Evolutionary conservation across 2,113 vertebrate genomes (phyloP), one percentile per base, ranked within the genome.

Genomic region (Penelope pileata): DNA sequence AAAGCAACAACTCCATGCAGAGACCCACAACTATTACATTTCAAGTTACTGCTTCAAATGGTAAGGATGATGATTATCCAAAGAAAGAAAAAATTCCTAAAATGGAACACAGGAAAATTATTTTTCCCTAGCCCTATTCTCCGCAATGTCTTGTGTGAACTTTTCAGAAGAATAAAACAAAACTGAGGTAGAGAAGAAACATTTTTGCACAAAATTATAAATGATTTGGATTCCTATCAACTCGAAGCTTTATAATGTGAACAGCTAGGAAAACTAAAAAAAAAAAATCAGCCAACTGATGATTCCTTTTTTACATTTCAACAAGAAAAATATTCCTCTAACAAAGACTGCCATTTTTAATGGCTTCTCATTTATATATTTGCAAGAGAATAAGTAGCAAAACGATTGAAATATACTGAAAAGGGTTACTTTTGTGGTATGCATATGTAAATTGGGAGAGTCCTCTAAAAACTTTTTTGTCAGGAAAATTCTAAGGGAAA

Each of bases 401-500:
- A 60, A 80, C 36, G 0, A 51, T 66, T 74, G 12, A 83, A 66
- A 91, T 50, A 10, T 6, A 75, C 48, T 32, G 7, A 53, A 82
- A 84, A 62, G 53, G 4, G 10, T 53, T 66, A 51, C 64, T 77
- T 64, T 92, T 38, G 36, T 12, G 5, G 43, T 50, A 66, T 21
- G 60, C 5, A 21, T 51, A 74, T 1, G 3, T 59, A 88, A 86
- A 80, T 18, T 24, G 72, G 58, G 51, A 29, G 27, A 58, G 22
- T 42, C 66, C 15, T 79, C 32, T 43, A 73, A 62, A 92, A 89
- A 21, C 14, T 73, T 12, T 67, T 81, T 75, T 92, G 76, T 82
- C 51, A 73, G 48, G 24, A 89, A 81, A 73, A 91, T 75, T 91
- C 18, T 40, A 79, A 80, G 29, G 62, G 75, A 91, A 75, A 84